Percentiles rank a stretch among this genome's conserved stretches.
Evolutionary conservation across 1,140 invertebrate species (phyloP).

Genomic region (Zaprionus gabonicus): DNA sequence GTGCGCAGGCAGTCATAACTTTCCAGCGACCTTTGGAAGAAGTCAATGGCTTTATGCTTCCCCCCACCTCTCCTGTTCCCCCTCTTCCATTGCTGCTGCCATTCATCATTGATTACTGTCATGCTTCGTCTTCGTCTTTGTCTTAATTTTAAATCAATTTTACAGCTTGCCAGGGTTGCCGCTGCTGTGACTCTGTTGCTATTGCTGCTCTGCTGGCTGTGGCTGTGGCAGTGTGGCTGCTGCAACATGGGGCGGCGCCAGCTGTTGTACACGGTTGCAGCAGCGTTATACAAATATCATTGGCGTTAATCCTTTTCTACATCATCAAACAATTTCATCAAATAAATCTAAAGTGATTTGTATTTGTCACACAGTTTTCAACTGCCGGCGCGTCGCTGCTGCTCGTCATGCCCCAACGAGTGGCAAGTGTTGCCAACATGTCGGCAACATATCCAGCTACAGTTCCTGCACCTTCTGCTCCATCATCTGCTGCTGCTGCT

Average conservation of each 20-base stretch:
- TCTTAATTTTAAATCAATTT: slow-evolving; percentile 67
- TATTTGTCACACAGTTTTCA: slow-evolving; percentile 79
- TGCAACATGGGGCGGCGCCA: background rate
- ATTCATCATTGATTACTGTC: slow-evolving; percentile 67
- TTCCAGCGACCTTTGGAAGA: background rate
- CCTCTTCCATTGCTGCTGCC: background rate
- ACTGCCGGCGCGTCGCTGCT: slow-evolving; percentile 44
- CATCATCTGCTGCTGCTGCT: too few species aligned
- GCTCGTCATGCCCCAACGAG: slow-evolving; percentile 39
- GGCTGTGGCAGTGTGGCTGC: background rate
- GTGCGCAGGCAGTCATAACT: background rate
- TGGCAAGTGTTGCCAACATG: slow-evolving; percentile 51
- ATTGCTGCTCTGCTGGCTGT: background rate
- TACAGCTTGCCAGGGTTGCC: slow-evolving; percentile 13
- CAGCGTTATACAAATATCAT: slow-evolving; percentile 69
- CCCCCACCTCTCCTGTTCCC: background rate
- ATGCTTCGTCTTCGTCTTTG: slow-evolving; percentile 65
- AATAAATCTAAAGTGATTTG: slow-evolving; percentile 81
- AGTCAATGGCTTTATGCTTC: background rate
- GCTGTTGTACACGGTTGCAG: slow-evolving; percentile 11
- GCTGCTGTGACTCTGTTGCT: background rate
- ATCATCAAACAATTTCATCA: slow-evolving; percentile 81
- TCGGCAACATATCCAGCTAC: slow-evolving; percentile 46
- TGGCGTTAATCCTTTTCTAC: slow-evolving; percentile 80
- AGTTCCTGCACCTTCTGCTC: background rate